These are phyloP conservation scores for Apis laboriosa DNA, from an alignment of 1,140 invertebrate genomes.

Conservation along the genomic window DNA sequence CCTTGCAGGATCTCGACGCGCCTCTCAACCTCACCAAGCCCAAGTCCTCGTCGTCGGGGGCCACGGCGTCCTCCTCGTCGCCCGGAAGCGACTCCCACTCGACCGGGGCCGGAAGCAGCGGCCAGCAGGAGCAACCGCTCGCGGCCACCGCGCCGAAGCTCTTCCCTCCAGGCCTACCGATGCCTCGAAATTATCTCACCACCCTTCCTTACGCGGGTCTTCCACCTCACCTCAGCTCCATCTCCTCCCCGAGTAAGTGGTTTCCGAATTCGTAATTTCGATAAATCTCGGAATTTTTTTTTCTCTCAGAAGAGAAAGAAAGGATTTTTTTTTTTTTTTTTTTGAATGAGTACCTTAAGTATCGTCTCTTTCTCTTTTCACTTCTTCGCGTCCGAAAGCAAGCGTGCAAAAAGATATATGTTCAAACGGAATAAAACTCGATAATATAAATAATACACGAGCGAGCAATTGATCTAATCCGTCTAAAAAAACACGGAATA, in stretches of 20 bases:
- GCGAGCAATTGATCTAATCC: too few relatives aligned
- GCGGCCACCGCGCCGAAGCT: constrained; percentile 83
- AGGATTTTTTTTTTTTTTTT: too few relatives aligned
- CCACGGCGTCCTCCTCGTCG: constrained; percentile 72
- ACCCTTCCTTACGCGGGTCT: constrained; percentile 82
- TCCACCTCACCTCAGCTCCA: constrained; percentile 81
- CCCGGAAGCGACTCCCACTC: constrained; percentile 79
- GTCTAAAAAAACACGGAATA: too few relatives aligned
- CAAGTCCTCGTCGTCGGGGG: constrained; percentile 82
- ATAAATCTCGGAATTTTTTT: too few relatives aligned
- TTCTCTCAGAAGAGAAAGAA: too few relatives aligned
- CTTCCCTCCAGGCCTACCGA: constrained; percentile 81
- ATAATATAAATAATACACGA: too few relatives aligned
- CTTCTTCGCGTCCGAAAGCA: too few relatives aligned
- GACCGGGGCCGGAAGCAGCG: constrained; percentile 78
- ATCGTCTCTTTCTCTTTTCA: too few relatives aligned
- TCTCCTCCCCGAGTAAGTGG: constrained; percentile 74
- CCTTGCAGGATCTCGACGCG: constrained; percentile 86
- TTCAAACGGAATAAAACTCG: too few relatives aligned
- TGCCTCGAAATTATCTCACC: constrained; percentile 82
- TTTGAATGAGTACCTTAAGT: too few relatives aligned
- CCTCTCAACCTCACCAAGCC: constrained; percentile 95
- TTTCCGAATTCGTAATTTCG: too few relatives aligned
- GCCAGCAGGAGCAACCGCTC: constrained; percentile 82
- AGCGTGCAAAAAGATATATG: too few relatives aligned